These are phyloP conservation scores for Stenchaetothrips biformis DNA, from an alignment of 2,888 invertebrate species.

Conservation along the genomic window DNA sequence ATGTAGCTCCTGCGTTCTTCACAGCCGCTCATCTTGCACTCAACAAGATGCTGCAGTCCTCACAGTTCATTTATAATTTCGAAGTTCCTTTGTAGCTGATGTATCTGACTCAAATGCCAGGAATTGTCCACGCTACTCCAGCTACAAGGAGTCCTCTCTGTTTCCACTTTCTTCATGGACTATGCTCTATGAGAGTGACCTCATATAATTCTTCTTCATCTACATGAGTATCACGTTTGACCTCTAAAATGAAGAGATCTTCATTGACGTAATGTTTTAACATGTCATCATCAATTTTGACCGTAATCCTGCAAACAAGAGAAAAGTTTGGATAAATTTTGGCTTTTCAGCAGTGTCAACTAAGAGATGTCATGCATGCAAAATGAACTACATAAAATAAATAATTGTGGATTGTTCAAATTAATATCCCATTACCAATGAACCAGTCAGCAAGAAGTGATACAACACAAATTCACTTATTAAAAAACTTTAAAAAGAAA, in stretches of 20 bases:
- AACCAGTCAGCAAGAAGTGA: neutral
- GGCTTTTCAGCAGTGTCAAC: neutral
- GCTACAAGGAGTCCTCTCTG: slow-evolving; percentile 9
- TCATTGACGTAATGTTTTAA: slow-evolving; percentile 97
- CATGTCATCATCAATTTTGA: slow-evolving; percentile 99
- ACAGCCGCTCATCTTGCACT: slow-evolving; percentile 12
- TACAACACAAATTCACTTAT: neutral
- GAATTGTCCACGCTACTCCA: neutral
- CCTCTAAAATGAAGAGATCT: slow-evolving; percentile 88
- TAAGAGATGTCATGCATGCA: neutral
- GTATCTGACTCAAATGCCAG: neutral
- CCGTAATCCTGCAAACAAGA: slow-evolving; percentile 79
- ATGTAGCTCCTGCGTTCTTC: neutral
- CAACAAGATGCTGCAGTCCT: slow-evolving; percentile 18
- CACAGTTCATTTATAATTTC: neutral
- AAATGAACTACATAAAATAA: neutral
- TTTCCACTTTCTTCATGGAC: slow-evolving; percentile 16
- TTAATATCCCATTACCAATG: neutral
- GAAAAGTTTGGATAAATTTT: slow-evolving; percentile 34
- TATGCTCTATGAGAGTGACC: slow-evolving; percentile 12
- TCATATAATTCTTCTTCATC: slow-evolving; percentile 55
- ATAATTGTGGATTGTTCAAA: slow-evolving; percentile 15
- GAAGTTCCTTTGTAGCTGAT: slow-evolving; percentile 11
- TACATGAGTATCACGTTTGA: slow-evolving; percentile 57
- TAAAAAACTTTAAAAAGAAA: slow-evolving; percentile 6